A percentile compares a stretch with the other conserved stretches of the same genome.
Conservation (phyloP, 2,113 vertebrate species). For the Emberiza fucata region DNA sequence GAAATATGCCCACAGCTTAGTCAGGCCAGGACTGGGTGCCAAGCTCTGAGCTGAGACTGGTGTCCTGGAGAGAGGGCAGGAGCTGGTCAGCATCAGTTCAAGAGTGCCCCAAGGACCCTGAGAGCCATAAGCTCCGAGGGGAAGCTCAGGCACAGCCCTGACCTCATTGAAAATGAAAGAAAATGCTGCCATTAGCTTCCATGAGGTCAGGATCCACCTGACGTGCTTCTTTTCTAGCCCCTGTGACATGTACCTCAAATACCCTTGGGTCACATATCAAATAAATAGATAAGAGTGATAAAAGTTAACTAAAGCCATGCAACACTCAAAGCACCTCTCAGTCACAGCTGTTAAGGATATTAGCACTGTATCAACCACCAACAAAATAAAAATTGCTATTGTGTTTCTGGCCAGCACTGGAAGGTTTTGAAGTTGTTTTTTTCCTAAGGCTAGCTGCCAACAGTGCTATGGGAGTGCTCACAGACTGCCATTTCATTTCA, state of each 20-base stretch:
- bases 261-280: neutral
- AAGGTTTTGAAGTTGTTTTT: neutral
- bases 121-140: fast-evolving
- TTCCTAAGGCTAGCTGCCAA: neutral
- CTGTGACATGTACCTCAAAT: neutral
- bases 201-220: neutral
- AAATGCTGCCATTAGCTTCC: neutral
- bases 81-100: neutral
- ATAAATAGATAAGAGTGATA: neutral
- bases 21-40: neutral
- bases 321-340: neutral
- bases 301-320: neutral
- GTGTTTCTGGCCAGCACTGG: neutral
- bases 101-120: neutral
- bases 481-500: neutral
- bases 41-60: neutral
- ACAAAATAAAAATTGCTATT: neutral
- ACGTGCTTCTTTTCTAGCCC: neutral
- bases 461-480: neutral
- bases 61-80: neutral
- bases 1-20: neutral
- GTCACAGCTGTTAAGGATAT: neutral
- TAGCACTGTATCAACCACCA: neutral
- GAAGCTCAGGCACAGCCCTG: neutral
- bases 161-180: neutral